Evolutionary conservation across 2,113 vertebrate species (phyloP), one percentile per base, ranked within the genome.

Genomic region (Aepyceros melampus): DNA sequence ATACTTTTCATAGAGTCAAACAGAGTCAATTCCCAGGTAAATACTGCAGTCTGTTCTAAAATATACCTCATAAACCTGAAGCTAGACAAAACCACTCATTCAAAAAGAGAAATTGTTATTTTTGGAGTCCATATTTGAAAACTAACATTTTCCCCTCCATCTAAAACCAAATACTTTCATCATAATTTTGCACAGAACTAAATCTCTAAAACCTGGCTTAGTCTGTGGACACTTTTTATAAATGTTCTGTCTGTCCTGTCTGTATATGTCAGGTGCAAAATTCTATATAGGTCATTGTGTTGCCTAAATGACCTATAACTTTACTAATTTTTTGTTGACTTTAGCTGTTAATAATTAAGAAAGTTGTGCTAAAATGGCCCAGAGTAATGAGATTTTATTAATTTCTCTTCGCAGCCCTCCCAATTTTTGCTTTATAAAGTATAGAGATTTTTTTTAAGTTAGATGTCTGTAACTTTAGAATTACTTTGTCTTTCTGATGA

Each of bases 1-100:
- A 51, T 81, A 82, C 96, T 97, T 95, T 94, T 91, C 51, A 27
- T 60, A 90, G 89, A 95, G 60, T 62, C 60, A 98, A 84, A 21
- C 47, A 90, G 19, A 83, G 82, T 94, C 33, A 62, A 79, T 93
- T 96, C 40, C 23, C 31, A 55, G 71, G 86, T 94, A 94, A 96
- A 89, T 85, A 51, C 62, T 94, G 43, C 13, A 79, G 19, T 25
- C 40, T 88, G 29, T 93, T 93, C 15, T 83, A 74, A 95, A 95
- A 87, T 33, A 36, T 56, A 60, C 9, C 12, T 78, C 25, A 8
- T 64, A 74, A 89, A 87, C 25, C 43, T 88, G 16, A 83, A 93
- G 29, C 60, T 88, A 91, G 82, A 58, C 31, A 93, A 82, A 78
- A 27, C 27, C 6, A 78, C 29, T 67, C 82, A 51, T 64, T 94